Conservation (phyloP, 2,797 vertebrate species). For the Sciurus vulgaris region DNA sequence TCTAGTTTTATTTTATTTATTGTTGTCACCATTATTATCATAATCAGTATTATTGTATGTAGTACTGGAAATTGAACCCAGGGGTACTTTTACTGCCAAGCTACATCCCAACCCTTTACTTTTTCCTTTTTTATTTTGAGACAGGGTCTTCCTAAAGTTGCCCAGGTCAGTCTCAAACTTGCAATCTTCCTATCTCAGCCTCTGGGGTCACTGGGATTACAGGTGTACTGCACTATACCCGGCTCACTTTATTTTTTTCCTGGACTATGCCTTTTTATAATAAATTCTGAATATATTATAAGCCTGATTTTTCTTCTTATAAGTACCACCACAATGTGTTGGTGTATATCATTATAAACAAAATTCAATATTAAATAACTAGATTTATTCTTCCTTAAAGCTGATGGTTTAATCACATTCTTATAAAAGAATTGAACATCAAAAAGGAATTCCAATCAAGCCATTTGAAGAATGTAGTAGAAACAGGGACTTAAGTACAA, state of each 20-base stretch:
- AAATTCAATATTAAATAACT: background rate
- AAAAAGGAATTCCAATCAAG: constrained; percentile 35
- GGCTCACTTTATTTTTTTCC: constrained; percentile 17
- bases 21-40: too few species aligned
- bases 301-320: background rate
- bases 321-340: background rate
- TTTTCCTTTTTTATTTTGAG: too few species aligned
- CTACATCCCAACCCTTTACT: too few species aligned
- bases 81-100: too few species aligned
- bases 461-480: background rate
- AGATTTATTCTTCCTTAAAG: background rate
- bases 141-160: too few species aligned
- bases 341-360: background rate
- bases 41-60: too few species aligned
- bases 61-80: too few species aligned
- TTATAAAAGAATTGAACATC: constrained; percentile 14
- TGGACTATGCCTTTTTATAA: background rate
- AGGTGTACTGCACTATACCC: too few species aligned
- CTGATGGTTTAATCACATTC: background rate
- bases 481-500: background rate
- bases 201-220: too few species aligned
- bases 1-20: constrained; percentile 11
- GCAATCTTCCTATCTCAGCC: too few species aligned
- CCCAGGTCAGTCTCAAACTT: too few species aligned
- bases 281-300: background rate